Conservation (phyloP, 2,888 invertebrate genomes). For the Neoascia interrupta region DNA sequence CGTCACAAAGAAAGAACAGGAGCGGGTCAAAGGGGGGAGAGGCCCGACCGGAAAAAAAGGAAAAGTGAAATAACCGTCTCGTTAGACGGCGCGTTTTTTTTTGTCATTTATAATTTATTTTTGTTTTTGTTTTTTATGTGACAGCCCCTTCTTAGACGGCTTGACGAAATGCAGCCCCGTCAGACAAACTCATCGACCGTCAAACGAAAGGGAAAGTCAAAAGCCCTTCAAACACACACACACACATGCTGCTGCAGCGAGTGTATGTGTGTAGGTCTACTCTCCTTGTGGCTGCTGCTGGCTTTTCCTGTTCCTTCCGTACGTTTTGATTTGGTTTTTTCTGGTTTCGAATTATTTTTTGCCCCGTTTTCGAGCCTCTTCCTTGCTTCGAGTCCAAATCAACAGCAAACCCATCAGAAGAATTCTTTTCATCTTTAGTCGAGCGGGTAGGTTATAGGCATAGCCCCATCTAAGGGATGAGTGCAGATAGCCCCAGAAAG, state of each 20-base stretch:
- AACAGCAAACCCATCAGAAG: constrained; percentile 38
- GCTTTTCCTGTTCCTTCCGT: constrained; percentile 34
- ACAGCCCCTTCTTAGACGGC: constrained; percentile 55
- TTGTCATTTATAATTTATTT: constrained; percentile 50
- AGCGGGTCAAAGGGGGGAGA: constrained; percentile 23
- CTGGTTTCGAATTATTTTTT: constrained; percentile 45
- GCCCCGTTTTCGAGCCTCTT: constrained; percentile 23
- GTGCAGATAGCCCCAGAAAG: too few relatives aligned
- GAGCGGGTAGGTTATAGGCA: neutral
- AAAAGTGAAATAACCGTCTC: constrained; percentile 69
- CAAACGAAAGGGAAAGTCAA: constrained; percentile 68
- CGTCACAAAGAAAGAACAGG: neutral
- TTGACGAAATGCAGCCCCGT: constrained; percentile 40
- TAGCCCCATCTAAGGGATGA: too few relatives aligned
- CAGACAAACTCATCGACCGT: constrained; percentile 68
- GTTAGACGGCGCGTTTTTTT: constrained; percentile 52
- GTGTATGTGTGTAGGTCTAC: neutral
- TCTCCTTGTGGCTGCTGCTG: neutral
- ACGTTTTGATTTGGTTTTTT: constrained; percentile 50
- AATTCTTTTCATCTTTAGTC: constrained; percentile 38
- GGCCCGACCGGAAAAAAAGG: constrained; percentile 49
- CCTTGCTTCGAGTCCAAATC: constrained; percentile 55
- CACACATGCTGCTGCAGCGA: neutral
- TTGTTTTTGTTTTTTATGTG: constrained; percentile 51
- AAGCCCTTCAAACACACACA: constrained; percentile 56